phyloP scores from a whole-genome alignment of 2,797 vertebrate genomes.

The Buceros bicornis region DNA sequence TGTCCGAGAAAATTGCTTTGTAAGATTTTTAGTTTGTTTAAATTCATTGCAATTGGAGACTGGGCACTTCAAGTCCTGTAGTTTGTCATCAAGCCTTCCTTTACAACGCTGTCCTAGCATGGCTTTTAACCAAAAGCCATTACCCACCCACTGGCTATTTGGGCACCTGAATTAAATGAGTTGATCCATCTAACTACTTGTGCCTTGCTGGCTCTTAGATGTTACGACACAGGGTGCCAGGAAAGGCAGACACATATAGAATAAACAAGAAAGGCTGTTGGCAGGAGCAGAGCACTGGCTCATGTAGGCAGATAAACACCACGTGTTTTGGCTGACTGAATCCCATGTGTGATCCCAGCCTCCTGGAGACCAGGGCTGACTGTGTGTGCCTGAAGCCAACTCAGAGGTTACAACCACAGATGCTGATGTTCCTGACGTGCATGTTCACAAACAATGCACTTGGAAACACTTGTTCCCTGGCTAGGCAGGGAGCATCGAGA shows the following conservation, averaged over 20 bases:
- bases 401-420: background rate
- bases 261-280: background rate
- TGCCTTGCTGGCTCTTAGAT: background rate
- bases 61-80: background rate
- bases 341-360: fast-evolving
- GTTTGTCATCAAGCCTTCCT: background rate
- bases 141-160: background rate
- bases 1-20: background rate
- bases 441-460: background rate
- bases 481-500: background rate
- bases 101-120: background rate
- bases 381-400: background rate
- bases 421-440: background rate
- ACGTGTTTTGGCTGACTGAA: background rate
- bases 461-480: background rate
- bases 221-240: fast-evolving
- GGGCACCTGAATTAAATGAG: background rate
- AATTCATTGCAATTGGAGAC: background rate
- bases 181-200: background rate
- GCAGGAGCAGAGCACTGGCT: background rate
- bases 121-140: slow-evolving; percentile 23
- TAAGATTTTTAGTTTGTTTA: background rate
- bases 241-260: slow-evolving; percentile 13
- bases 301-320: background rate
- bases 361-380: fast-evolving